phyloP scores from a whole-genome alignment of 2,113 vertebrate genomes.

The Casuarius casuarius region DNA sequence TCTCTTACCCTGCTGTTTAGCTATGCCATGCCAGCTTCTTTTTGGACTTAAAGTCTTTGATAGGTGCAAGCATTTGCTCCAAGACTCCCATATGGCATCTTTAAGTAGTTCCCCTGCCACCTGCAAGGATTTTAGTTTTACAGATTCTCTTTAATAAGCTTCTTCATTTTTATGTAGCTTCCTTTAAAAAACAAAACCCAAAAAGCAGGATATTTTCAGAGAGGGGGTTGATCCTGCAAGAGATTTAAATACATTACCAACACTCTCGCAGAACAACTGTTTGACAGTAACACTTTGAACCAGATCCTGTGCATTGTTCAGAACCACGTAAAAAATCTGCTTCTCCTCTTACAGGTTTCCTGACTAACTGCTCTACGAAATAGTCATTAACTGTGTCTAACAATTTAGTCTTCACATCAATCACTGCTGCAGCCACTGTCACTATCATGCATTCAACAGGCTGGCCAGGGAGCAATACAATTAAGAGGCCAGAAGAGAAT shows the following conservation, averaged over 20 bases:
- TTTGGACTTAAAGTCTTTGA: background rate
- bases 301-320: background rate
- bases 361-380: constrained; percentile 24
- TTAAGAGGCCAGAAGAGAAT: background rate
- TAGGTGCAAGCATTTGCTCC: background rate
- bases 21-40: background rate
- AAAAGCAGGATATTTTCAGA: background rate
- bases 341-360: background rate
- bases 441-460: background rate
- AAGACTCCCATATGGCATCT: background rate
- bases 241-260: background rate
- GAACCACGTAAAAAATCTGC: background rate
- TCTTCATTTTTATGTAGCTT: background rate
- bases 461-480: background rate
- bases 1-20: background rate
- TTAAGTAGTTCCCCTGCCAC: background rate
- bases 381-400: background rate
- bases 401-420: constrained; percentile 16
- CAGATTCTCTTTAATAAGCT: background rate
- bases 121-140: background rate
- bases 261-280: background rate
- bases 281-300: background rate
- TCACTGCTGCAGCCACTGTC: background rate
- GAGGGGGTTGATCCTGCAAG: background rate
- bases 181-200: background rate